phyloP scores from a whole-genome alignment of 2,797 vertebrate species.

The Zenarchopterus dispar region DNA sequence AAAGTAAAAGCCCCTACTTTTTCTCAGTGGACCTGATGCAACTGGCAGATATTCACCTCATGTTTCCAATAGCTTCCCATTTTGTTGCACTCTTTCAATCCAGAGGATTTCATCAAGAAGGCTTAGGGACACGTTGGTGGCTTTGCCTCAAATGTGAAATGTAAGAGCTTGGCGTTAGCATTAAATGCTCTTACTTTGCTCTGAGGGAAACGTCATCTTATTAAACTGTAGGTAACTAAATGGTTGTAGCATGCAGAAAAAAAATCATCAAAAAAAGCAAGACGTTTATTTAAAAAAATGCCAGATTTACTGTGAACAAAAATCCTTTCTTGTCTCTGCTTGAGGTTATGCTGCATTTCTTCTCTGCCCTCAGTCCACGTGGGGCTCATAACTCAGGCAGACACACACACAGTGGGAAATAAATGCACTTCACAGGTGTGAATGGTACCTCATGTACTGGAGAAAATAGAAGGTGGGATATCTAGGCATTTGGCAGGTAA shows the following conservation, averaged over 20 bases:
- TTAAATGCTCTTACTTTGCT: slow-evolving; percentile 61
- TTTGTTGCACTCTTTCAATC: slow-evolving; percentile 8
- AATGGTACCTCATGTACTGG: slow-evolving; percentile 61
- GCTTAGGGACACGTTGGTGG: slow-evolving; percentile 9
- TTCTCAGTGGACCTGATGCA: too few relatives aligned
- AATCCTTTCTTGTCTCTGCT: slow-evolving; percentile 37
- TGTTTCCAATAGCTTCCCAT: background rate
- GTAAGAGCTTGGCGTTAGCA: slow-evolving; percentile 23
- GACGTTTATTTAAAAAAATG: slow-evolving; percentile 26
- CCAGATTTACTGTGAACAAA: slow-evolving; percentile 31
- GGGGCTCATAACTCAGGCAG: slow-evolving; percentile 62
- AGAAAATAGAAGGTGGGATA: slow-evolving; percentile 56
- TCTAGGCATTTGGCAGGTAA: slow-evolving; percentile 71
- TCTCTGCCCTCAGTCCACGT: slow-evolving; percentile 39
- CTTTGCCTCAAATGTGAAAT: slow-evolving; percentile 24
- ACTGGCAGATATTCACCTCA: too few relatives aligned
- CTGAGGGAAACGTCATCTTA: slow-evolving; percentile 50
- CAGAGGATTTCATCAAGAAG: slow-evolving; percentile 4
- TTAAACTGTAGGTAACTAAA: slow-evolving; percentile 50
- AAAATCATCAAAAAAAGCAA: slow-evolving; percentile 10
- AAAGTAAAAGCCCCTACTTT: too few relatives aligned
- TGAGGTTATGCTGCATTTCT: slow-evolving; percentile 55
- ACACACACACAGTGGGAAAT: slow-evolving; percentile 54
- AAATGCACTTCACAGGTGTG: slow-evolving; percentile 61
- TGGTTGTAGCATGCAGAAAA: slow-evolving; percentile 31